phyloP scores from a whole-genome alignment of 2,113 vertebrate genomes.

The Arvicanthis niloticus region DNA sequence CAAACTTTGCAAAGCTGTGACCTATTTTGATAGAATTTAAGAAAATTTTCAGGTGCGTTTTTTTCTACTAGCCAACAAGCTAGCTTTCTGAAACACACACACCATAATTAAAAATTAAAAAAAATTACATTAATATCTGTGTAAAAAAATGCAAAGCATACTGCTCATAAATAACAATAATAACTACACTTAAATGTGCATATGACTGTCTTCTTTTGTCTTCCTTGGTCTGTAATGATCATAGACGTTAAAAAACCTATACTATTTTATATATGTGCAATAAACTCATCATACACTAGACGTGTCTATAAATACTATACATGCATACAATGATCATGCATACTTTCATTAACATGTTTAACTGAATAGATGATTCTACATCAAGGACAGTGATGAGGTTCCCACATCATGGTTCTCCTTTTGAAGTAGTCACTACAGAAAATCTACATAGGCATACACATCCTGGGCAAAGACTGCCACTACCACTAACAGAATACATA shows the following conservation, averaged over 20 bases:
- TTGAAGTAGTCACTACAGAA: background rate
- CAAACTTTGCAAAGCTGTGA: background rate
- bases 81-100: background rate
- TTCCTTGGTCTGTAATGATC: background rate
- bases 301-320: background rate
- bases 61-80: background rate
- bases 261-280: background rate
- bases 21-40: background rate
- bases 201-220: background rate
- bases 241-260: background rate
- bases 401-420: background rate
- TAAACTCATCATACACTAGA: background rate
- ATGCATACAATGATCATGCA: background rate
- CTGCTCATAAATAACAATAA: background rate
- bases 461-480: background rate
- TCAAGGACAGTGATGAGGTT: background rate
- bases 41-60: conserved; percentile 35
- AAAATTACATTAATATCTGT: background rate
- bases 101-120: background rate
- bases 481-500: background rate
- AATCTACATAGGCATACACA: background rate
- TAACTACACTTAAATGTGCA: background rate
- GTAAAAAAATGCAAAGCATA: background rate
- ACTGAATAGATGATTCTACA: background rate
- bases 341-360: background rate